Evolutionary conservation across 2,888 invertebrate genomes (phyloP), one percentile per base, ranked within the genome.

Genomic region (Nomada fabriciana): DNA sequence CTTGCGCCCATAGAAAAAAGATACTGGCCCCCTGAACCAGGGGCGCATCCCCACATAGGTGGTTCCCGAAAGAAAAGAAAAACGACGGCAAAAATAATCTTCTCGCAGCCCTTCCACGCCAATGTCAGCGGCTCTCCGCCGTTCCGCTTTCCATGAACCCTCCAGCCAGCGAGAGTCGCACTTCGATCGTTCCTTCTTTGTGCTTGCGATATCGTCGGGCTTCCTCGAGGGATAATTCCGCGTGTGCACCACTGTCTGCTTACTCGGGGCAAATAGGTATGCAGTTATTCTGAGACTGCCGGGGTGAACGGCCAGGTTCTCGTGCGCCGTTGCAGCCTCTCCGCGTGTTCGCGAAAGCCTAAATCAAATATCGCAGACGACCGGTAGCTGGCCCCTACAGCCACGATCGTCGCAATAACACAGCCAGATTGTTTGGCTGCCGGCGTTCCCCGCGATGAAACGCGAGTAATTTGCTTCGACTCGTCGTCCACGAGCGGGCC

Each of bases 221-320:
- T 78, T 76, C 76, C 85, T 84, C 76, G 81, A 55, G 78, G 79
- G 76, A 82, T 82, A 83, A 89, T 86, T 82, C 76, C 60, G 81
- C 82, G 74, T 81, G 81, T 83, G 81, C 90, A 88, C 89, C 88
- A 87, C 91, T 89, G 90, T 82, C 90, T 84, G 89, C 83, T 84
- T 87, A 88, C 85, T 83, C 89, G 84, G 87, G 86, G 90, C 88
- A 91, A 92, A 91, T 91, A 90, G 91, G 91, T 89, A 91, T 89
- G 90, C 89, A 90, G 91, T 92, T 92, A 92, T 92, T 92, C 91
- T 90, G 90, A 92, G 92, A 91, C 90, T 90, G 89, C 86, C 91
- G 92, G 92, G 92, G 92, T 92, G 91, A 92, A 92, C 88, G 92
- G 86, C 91, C 92, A 91, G 87, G 88, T 89, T 87, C 84, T 68